Evolutionary conservation across 2,113 vertebrate species (phyloP).

Genomic region (Xiphophorus maculatus): DNA sequence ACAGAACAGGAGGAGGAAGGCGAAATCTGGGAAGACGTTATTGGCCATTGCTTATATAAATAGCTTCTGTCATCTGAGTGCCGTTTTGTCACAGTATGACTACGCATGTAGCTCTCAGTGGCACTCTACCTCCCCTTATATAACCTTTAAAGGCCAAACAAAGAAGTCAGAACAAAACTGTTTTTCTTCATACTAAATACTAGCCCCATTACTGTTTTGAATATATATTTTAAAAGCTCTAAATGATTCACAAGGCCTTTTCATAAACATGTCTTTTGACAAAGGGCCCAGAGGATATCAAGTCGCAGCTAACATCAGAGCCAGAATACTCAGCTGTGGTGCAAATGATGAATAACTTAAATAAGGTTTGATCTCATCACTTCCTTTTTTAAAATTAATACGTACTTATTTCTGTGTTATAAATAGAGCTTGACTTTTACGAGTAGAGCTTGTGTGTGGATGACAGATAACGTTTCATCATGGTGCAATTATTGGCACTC

Average conservation of each 20-base stretch:
- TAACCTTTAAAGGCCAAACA: conserved; percentile 22
- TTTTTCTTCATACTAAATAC: not conserved
- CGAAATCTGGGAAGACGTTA: conserved; percentile 30
- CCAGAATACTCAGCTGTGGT: not conserved
- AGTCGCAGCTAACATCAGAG: not conserved
- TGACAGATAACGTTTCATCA: not conserved
- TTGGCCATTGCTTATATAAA: conserved; percentile 40
- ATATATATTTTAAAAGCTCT: conserved; percentile 22
- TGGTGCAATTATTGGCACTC: not conserved
- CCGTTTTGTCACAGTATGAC: conserved; percentile 35
- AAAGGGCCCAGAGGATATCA: not conserved
- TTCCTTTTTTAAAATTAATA: not conserved
- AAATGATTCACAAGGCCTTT: not conserved
- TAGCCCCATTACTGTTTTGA: not conserved
- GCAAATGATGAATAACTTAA: not conserved
- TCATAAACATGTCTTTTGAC: not conserved
- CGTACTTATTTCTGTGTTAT: not conserved
- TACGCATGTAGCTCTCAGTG: conserved; percentile 32
- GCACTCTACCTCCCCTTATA: not conserved
- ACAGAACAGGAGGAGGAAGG: conserved; percentile 23
- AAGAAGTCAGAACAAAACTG: not conserved
- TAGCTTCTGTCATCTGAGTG: conserved; percentile 41
- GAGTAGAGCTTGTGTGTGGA: not conserved
- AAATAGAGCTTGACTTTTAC: not conserved
- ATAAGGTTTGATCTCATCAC: not conserved